A percentile compares a stretch with the other conserved stretches of the same genome.
Conservation (phyloP, 2,113 vertebrate species). For the Chinchilla lanigera region DNA sequence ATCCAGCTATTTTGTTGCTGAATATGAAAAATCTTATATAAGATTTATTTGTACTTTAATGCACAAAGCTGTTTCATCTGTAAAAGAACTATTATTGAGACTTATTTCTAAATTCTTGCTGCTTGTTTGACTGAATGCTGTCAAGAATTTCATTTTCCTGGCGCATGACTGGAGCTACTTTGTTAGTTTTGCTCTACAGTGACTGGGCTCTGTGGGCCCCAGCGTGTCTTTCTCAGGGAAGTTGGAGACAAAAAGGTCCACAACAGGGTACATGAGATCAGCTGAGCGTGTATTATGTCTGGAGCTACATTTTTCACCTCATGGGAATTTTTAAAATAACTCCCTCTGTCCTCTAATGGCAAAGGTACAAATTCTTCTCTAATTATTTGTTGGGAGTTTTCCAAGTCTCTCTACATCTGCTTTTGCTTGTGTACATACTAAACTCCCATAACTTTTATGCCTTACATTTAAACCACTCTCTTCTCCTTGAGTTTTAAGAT, state of each 20-base stretch:
- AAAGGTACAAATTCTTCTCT: background rate
- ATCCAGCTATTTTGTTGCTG: background rate
- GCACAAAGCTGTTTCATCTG: background rate
- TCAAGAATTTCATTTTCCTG: conserved; percentile 14
- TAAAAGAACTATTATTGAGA: background rate
- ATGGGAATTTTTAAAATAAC: background rate
- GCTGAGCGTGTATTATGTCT: background rate
- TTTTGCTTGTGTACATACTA: background rate
- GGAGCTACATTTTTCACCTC: background rate
- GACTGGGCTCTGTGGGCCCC: background rate
- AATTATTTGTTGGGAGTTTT: conserved; percentile 17
- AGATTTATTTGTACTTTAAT: background rate
- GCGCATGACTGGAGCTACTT: background rate
- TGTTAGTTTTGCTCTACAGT: background rate
- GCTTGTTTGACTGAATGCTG: background rate
- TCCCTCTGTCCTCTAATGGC: background rate
- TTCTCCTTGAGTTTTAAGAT: background rate
- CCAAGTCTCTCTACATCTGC: background rate
- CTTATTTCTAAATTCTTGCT: background rate
- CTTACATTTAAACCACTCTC: background rate
- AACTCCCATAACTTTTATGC: background rate
- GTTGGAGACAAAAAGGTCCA: background rate
- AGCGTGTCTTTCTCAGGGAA: background rate
- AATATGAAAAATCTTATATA: background rate
- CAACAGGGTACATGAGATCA: background rate